Evolutionary conservation across 1,140 invertebrate genomes (phyloP).

Genomic region (Colletes latitarsis): DNA sequence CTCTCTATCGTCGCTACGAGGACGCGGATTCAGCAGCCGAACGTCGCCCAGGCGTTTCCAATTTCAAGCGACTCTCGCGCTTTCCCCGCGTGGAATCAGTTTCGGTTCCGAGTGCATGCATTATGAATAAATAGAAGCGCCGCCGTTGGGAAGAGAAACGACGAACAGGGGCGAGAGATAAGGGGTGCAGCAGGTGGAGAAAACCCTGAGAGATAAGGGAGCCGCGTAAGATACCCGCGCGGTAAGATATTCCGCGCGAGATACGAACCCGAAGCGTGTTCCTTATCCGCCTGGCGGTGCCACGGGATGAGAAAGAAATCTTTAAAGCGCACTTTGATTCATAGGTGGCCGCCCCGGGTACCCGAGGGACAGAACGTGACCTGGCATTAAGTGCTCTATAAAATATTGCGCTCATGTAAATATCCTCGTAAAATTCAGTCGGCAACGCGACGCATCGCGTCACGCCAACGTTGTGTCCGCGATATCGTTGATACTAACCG

Average conservation of each 20-base stretch:
- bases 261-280: slow-evolving; percentile 49
- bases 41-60: slow-evolving; percentile 22
- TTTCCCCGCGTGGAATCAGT: slow-evolving; percentile 4
- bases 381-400: slow-evolving; percentile 78
- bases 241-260: slow-evolving; percentile 61
- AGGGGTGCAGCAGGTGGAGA: neutral
- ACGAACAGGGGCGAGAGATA: neutral
- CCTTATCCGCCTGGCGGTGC: slow-evolving; percentile 54
- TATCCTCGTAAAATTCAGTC: slow-evolving; percentile 77
- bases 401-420: slow-evolving; percentile 78
- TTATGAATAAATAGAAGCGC: slow-evolving; percentile 25
- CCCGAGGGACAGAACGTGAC: slow-evolving; percentile 74
- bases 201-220: slow-evolving; percentile 42
- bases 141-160: slow-evolving; percentile 19
- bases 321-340: slow-evolving; percentile 77
- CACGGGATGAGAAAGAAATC: slow-evolving; percentile 68
- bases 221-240: slow-evolving; percentile 33
- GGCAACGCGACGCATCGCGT: slow-evolving; percentile 56
- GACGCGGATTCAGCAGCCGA: neutral
- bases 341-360: slow-evolving; percentile 65
- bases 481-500: slow-evolving; percentile 11
- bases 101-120: slow-evolving; percentile 3
- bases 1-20: too few relatives aligned
- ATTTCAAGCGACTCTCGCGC: slow-evolving; percentile 29
- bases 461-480: neutral